A percentile compares a stretch with the other conserved stretches of the same genome.
Conservation (phyloP, 2,113 vertebrate genomes). For the Genyomyrus donnyi region DNA sequence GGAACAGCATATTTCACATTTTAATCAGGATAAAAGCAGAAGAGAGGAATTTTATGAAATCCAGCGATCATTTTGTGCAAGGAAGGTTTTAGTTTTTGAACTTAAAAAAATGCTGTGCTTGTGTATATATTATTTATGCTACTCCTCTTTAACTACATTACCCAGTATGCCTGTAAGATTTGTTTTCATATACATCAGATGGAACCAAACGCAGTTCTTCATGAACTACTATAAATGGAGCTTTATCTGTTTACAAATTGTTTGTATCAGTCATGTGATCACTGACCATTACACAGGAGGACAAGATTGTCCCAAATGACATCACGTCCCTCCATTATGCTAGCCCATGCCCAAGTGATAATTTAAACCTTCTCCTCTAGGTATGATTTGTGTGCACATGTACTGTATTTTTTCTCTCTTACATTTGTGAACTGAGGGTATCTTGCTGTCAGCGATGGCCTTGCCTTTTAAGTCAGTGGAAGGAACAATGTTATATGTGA, state of each 20-base stretch:
- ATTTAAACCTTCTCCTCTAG: conserved; percentile 19
- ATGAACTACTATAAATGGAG: background rate
- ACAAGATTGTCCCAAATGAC: background rate
- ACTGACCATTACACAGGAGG: background rate
- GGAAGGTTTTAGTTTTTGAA: background rate
- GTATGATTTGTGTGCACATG: conserved; percentile 35
- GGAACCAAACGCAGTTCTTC: background rate
- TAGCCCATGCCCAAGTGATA: background rate
- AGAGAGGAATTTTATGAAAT: background rate
- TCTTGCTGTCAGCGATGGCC: conserved; percentile 27
- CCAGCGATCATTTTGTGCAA: background rate
- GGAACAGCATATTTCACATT: background rate
- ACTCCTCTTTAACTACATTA: background rate
- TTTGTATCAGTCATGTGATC: background rate
- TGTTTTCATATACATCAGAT: background rate
- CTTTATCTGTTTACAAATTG: background rate
- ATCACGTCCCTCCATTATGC: background rate
- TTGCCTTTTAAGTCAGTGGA: conserved; percentile 20
- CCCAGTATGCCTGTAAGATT: background rate
- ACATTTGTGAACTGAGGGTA: conserved; percentile 25
- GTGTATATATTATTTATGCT: conserved; percentile 2
- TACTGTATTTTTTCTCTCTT: conserved; percentile 31
- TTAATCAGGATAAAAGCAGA: conserved; percentile 4
- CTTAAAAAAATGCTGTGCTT: background rate
- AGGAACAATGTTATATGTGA: conserved; percentile 32